Evolutionary conservation across 1,140 invertebrate genomes (phyloP).

Genomic region (Halesus radiatus): DNA sequence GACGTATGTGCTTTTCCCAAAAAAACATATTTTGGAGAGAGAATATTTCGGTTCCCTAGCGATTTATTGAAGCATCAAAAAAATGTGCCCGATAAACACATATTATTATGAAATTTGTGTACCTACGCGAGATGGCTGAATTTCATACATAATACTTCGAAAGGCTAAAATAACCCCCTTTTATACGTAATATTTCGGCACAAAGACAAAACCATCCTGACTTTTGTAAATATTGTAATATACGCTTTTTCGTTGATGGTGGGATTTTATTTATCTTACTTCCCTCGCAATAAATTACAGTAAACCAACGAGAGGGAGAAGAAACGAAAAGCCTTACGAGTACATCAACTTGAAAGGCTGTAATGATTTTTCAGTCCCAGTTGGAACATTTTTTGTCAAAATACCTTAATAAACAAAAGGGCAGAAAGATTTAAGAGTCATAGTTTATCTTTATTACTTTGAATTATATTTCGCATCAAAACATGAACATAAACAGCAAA

Average conservation of each 20-base stretch:
- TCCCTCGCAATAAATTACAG: constrained; percentile 18
- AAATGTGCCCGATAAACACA: constrained; percentile 42
- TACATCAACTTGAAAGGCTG: background rate
- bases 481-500: no score
- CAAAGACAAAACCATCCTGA: constrained; percentile 16
- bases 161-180: constrained; percentile 2
- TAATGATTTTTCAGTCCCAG: no score
- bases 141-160: constrained; percentile 15
- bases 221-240: constrained; percentile 28
- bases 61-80: constrained; percentile 37
- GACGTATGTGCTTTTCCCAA: constrained; percentile 31
- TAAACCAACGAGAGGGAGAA: background rate
- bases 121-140: constrained; percentile 16
- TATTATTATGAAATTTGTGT: constrained; percentile 28
- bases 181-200: constrained; percentile 21
- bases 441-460: no score
- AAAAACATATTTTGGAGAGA: constrained; percentile 16
- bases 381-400: no score
- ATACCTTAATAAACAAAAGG: no score
- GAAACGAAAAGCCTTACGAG: constrained; percentile 5
- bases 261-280: constrained; percentile 8
- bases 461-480: no score
- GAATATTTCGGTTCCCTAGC: background rate
- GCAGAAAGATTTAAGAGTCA: no score
- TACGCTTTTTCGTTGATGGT: constrained; percentile 5